Conservation (phyloP, 2,797 vertebrate species). For the Diplodus puntazzo region DNA sequence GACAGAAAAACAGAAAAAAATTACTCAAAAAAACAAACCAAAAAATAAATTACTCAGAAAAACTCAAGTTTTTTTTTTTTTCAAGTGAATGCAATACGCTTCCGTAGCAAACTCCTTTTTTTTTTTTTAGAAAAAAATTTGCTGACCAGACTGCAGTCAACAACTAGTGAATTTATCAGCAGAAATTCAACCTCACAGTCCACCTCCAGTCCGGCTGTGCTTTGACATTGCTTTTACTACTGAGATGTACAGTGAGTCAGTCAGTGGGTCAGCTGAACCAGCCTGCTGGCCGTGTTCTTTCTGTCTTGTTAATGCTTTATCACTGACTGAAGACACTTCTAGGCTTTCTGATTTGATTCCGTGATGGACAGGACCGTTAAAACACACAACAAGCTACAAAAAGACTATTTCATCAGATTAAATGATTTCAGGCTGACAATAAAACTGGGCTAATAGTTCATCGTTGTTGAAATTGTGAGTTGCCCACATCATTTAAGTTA, state of each 20-base stretch:
- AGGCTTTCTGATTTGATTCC: background rate
- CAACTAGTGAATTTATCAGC: background rate
- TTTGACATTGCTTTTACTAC: background rate
- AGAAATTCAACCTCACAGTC: background rate
- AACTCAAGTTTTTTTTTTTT: too few relatives aligned
- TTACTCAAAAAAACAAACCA: too few relatives aligned
- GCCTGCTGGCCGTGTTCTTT: background rate
- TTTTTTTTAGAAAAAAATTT: background rate
- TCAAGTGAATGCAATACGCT: too few relatives aligned
- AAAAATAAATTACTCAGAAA: too few relatives aligned
- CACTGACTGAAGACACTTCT: background rate
- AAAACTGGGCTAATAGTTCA: background rate
- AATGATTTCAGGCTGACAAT: background rate
- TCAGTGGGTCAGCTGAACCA: background rate
- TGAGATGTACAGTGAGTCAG: too few relatives aligned
- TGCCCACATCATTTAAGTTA: conserved; percentile 1
- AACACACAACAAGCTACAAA: background rate
- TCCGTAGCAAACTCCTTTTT: background rate
- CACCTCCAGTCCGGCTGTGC: background rate
- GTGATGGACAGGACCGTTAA: background rate
- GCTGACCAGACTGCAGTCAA: background rate
- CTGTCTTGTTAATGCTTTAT: background rate
- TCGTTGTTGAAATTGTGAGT: background rate
- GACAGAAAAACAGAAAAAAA: too few relatives aligned
- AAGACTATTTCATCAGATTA: too few relatives aligned